Percentiles rank a stretch among this genome's conserved stretches.
Conservation (phyloP, 1,140 invertebrate species). For the Heliconius hewitsoni region DNA sequence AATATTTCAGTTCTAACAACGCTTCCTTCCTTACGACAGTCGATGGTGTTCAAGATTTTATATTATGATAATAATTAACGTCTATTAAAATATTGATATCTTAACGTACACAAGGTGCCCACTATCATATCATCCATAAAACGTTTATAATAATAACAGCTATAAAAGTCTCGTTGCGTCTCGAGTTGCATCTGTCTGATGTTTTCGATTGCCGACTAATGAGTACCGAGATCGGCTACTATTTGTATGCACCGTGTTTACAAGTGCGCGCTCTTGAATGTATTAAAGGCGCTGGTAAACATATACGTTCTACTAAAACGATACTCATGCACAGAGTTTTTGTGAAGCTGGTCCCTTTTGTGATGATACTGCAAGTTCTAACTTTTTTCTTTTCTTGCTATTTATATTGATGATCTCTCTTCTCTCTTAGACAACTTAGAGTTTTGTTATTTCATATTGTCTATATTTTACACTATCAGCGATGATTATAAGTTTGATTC, state of each 20-base stretch:
- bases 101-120: background rate
- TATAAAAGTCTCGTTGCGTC: background rate
- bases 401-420: background rate
- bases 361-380: background rate
- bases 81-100: background rate
- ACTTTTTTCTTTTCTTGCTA: background rate
- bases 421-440: background rate
- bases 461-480: no score
- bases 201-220: background rate
- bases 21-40: background rate
- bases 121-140: background rate
- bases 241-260: conserved; percentile 17
- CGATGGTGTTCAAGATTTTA: background rate
- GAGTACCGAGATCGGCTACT: conserved; percentile 10
- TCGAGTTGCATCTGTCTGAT: background rate
- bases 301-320: background rate
- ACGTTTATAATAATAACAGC: background rate
- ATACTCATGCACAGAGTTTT: conserved; percentile 2
- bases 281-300: conserved; percentile 6
- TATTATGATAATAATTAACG: background rate
- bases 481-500: no score
- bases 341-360: conserved; percentile 4
- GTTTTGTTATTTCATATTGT: no score
- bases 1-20: no score
- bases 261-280: conserved; percentile 10